Evolutionary conservation across 2,113 vertebrate genomes (phyloP).

Genomic region (Rhagologus leucostigma): DNA sequence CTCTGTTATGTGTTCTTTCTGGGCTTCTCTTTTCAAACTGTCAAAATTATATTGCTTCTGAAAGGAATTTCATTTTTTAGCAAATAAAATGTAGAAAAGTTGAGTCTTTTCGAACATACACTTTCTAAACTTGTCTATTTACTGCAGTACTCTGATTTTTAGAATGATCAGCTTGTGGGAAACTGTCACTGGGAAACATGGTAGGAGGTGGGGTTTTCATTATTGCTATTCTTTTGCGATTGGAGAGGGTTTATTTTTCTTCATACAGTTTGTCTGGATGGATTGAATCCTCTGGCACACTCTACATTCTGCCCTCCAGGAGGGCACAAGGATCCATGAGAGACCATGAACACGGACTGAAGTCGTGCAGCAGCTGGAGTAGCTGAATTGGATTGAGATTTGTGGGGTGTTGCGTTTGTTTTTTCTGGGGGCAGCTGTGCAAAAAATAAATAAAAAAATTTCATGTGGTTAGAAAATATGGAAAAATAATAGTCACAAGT

Average conservation of each 20-base stretch:
- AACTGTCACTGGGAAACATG: background rate
- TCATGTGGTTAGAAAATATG: background rate
- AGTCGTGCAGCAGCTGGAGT: background rate
- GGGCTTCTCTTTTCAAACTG: background rate
- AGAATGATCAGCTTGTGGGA: background rate
- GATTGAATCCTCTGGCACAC: background rate
- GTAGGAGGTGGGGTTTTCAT: background rate
- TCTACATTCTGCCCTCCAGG: background rate
- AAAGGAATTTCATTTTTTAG: background rate
- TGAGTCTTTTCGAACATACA: background rate
- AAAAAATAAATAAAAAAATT: background rate
- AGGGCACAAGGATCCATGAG: background rate
- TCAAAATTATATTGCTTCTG: background rate
- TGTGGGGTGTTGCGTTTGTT: fast-evolving
- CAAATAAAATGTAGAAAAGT: background rate
- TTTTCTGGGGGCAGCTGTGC: background rate
- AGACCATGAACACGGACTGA: background rate
- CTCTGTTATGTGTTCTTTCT: background rate
- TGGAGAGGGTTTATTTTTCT: background rate
- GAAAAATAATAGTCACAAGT: background rate
- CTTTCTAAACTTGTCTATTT: background rate
- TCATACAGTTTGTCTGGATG: background rate
- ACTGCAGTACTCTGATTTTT: background rate
- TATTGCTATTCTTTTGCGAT: fast-evolving
- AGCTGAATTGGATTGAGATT: background rate